Conservation (phyloP, 2,797 vertebrate genomes). For the Sparidentex hasta region DNA sequence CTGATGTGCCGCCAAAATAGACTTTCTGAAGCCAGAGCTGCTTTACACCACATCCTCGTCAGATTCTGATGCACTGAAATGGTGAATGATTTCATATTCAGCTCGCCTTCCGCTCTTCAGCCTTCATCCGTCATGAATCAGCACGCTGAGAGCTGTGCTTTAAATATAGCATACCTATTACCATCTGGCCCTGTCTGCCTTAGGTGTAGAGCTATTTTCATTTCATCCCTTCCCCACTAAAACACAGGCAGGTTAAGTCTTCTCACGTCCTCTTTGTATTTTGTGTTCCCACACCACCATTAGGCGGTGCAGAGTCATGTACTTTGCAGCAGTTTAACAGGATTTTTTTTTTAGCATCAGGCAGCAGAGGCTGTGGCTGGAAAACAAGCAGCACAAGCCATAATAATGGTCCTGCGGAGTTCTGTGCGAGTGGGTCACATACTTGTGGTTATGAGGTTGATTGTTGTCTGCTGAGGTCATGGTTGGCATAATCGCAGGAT, state of each 20-base stretch:
- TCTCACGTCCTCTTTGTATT: constrained; percentile 27
- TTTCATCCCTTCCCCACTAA: constrained; percentile 22
- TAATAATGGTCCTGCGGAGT: constrained; percentile 47
- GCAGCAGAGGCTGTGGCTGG: constrained; percentile 42
- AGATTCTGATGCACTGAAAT: constrained; percentile 27
- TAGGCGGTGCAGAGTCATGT: constrained; percentile 31
- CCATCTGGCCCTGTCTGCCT: constrained; percentile 47
- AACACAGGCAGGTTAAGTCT: constrained; percentile 22
- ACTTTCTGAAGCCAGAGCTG: constrained; percentile 50
- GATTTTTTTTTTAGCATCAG: constrained; percentile 52
- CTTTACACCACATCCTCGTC: constrained; percentile 44
- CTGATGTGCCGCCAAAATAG: constrained; percentile 77
- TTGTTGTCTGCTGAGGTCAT: constrained; percentile 71
- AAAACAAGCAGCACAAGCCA: constrained; percentile 54
- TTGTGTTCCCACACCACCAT: constrained; percentile 5
- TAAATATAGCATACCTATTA: constrained; percentile 52
- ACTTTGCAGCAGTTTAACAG: constrained; percentile 48
- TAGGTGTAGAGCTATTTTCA: constrained; percentile 44
- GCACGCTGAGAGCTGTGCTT: constrained; percentile 33
- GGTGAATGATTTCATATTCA: constrained; percentile 39
- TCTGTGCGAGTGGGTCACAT: constrained; percentile 68
- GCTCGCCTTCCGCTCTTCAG: constrained; percentile 34
- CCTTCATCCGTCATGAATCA: constrained; percentile 54
- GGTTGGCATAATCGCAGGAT: constrained; percentile 68
- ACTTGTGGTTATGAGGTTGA: constrained; percentile 69